A percentile compares a stretch with the other conserved stretches of the same genome.
These are phyloP conservation scores for Lasaia peninsularis DNA, from an alignment of 1,140 invertebrate species.

Conservation along the genomic window DNA sequence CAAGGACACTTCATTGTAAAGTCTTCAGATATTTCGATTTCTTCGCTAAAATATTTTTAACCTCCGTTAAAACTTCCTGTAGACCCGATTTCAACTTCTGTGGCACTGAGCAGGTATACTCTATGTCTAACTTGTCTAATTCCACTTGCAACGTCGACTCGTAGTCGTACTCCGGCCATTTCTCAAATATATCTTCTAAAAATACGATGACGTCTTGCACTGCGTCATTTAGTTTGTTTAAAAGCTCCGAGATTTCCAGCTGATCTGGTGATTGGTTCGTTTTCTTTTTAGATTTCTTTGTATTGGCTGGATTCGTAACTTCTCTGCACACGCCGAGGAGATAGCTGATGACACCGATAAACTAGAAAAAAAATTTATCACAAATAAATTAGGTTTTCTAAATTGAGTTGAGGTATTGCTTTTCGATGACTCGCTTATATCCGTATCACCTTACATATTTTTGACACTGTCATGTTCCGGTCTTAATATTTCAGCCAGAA, in stretches of 20 bases:
- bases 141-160: slow-evolving; percentile 38
- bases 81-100: slow-evolving; percentile 46
- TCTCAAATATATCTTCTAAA: slow-evolving; percentile 50
- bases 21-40: slow-evolving; percentile 61
- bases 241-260: slow-evolving; percentile 38
- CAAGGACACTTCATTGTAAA: slow-evolving; percentile 42
- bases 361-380: slow-evolving; percentile 44
- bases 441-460: too few species aligned
- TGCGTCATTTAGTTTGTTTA: slow-evolving; percentile 50
- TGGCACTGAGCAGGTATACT: slow-evolving; percentile 42
- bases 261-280: slow-evolving; percentile 56
- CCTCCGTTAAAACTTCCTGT: slow-evolving; percentile 46
- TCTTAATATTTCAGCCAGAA: too few species aligned
- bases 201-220: slow-evolving; percentile 41
- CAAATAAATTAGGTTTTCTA: too few species aligned
- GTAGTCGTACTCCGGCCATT: slow-evolving; percentile 46
- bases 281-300: slow-evolving; percentile 60
- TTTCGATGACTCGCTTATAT: too few species aligned
- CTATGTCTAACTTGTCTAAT: slow-evolving; percentile 36
- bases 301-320: slow-evolving; percentile 39
- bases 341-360: slow-evolving; percentile 56
- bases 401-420: too few species aligned
- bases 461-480: too few species aligned
- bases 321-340: slow-evolving; percentile 60
- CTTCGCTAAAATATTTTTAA: slow-evolving; percentile 54